Percentiles rank a stretch among this genome's conserved stretches.
Conservation (phyloP, 1,140 invertebrate genomes). For the Drosophila navojoa region DNA sequence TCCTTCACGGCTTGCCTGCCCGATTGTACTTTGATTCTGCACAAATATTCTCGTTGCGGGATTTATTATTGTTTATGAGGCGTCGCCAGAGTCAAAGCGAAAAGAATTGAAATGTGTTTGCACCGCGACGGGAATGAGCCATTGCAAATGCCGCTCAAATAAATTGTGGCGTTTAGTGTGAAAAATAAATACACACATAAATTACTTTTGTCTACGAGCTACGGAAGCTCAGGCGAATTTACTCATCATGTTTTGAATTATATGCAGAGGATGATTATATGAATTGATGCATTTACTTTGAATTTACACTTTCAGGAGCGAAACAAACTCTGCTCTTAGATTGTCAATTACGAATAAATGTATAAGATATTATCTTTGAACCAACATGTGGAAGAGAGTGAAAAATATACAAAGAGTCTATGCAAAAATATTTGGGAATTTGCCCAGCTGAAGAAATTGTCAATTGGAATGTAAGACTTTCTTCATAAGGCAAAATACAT, state of each 20-base stretch:
- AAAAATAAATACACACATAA: slow-evolving; percentile 61
- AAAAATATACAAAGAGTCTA: too few relatives aligned
- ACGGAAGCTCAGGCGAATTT: background rate
- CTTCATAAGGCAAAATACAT: too few relatives aligned
- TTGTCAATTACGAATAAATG: too few relatives aligned
- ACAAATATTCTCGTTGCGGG: slow-evolving; percentile 35
- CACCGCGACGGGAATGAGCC: slow-evolving; percentile 48
- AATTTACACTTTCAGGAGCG: too few relatives aligned
- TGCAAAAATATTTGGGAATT: too few relatives aligned
- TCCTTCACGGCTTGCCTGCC: slow-evolving; percentile 29
- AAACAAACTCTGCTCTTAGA: too few relatives aligned
- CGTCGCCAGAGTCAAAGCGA: slow-evolving; percentile 64
- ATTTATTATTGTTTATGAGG: slow-evolving; percentile 81
- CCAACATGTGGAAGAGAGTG: too few relatives aligned
- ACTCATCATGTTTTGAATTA: background rate
- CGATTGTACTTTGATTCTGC: slow-evolving; percentile 23
- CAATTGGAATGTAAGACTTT: too few relatives aligned
- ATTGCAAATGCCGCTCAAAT: slow-evolving; percentile 53
- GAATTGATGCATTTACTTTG: too few relatives aligned
- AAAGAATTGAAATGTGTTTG: slow-evolving; percentile 63
- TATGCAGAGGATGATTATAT: too few relatives aligned
- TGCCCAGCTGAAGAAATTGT: too few relatives aligned
- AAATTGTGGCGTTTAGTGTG: slow-evolving; percentile 77
- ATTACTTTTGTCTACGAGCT: slow-evolving; percentile 19
- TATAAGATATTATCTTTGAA: too few relatives aligned